Conservation (phyloP, 2,888 invertebrate species). For the Cerceris rybyensis region DNA sequence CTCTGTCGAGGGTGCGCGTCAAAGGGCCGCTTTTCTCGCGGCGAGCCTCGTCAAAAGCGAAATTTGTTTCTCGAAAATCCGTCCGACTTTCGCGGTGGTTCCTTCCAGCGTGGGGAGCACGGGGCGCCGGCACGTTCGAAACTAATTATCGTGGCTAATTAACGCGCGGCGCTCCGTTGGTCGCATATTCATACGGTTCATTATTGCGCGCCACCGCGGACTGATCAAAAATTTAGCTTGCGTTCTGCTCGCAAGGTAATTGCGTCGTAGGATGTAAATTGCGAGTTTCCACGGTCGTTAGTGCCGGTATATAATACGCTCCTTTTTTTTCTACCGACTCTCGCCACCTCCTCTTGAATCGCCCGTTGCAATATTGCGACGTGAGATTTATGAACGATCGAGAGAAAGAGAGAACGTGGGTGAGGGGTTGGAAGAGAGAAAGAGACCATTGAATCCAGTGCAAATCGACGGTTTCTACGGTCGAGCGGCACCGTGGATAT, state of each 20-base stretch:
- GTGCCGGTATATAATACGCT: conserved; percentile 6
- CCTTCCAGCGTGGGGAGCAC: background rate
- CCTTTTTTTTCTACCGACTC: conserved; percentile 9
- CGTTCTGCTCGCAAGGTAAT: conserved; percentile 10
- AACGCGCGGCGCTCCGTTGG: conserved; percentile 25
- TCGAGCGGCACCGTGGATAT: conserved; percentile 54
- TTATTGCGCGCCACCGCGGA: background rate
- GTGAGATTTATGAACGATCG: conserved; percentile 52
- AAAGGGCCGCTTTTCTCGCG: no score
- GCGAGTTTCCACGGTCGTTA: conserved; percentile 20
- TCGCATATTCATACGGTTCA: background rate
- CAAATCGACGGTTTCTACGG: conserved; percentile 39
- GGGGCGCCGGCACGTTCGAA: conserved; percentile 22
- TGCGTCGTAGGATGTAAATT: conserved; percentile 36
- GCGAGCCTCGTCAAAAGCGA: no score
- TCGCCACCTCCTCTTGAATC: background rate
- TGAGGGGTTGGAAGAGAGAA: background rate
- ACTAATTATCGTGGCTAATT: conserved; percentile 48
- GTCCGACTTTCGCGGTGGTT: background rate
- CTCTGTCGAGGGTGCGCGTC: no score
- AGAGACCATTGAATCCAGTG: conserved; percentile 33
- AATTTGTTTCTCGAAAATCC: background rate
- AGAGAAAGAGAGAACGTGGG: no score
- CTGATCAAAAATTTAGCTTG: conserved; percentile 41
- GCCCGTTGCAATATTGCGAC: conserved; percentile 48